Percentiles rank a stretch among this genome's conserved stretches.
phyloP scores from a whole-genome alignment of 2,888 invertebrate genomes.

The Cetonia aurata region DNA sequence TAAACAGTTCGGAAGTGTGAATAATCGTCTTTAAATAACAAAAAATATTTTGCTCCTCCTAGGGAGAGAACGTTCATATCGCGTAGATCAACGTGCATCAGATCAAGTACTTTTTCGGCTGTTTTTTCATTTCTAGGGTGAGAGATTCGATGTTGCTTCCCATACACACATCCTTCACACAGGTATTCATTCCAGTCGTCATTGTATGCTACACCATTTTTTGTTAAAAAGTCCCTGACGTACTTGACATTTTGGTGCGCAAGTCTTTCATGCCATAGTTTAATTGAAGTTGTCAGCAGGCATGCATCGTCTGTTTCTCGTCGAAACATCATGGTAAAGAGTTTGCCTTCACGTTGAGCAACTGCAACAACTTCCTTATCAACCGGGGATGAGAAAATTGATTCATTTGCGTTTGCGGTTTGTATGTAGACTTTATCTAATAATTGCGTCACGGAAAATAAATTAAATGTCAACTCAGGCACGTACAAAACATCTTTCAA shows the following conservation, averaged over 20 bases:
- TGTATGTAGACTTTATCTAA: constrained; percentile 44
- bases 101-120: constrained; percentile 9
- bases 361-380: constrained; percentile 6
- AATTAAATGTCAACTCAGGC: constrained; percentile 44
- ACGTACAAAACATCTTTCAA: constrained; percentile 46
- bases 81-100: constrained; percentile 33
- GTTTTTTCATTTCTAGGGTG: neutral
- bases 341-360: constrained; percentile 1
- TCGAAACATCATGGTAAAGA: constrained; percentile 27
- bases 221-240: constrained; percentile 20
- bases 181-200: constrained; percentile 12
- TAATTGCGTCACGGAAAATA: constrained; percentile 44
- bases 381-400: neutral
- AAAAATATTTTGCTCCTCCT: constrained; percentile 37
- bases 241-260: constrained; percentile 39
- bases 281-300: constrained; percentile 11
- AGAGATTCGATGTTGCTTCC: constrained; percentile 23
- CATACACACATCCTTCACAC: constrained; percentile 19
- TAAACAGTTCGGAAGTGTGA: constrained; percentile 47
- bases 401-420: neutral
- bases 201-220: neutral
- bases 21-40: constrained; percentile 48
- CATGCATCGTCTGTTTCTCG: neutral
- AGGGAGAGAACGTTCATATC: constrained; percentile 11
- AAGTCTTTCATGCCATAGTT: constrained; percentile 34